phyloP scores from a whole-genome alignment of 2,888 invertebrate species.

The Phanerotoma sp. region DNA sequence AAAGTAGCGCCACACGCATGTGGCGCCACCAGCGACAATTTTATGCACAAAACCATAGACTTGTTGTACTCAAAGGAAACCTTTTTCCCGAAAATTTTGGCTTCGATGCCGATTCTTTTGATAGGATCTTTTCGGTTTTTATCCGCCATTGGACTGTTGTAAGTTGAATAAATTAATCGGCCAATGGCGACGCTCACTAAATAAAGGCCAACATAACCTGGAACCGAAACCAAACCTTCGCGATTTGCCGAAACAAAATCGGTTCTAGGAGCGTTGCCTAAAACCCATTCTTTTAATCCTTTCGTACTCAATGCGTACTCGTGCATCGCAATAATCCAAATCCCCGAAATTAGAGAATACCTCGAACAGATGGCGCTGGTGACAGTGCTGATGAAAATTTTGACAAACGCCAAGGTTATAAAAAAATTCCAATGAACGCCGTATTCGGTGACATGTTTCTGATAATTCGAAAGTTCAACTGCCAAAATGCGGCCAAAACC shows the following conservation, averaged over 20 bases:
- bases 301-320: constrained; percentile 64
- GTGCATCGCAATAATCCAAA: constrained; percentile 64
- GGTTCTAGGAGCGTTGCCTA: constrained; percentile 63
- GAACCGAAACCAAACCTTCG: constrained; percentile 84
- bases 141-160: constrained; percentile 28
- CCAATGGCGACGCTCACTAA: constrained; percentile 72
- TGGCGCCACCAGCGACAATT: constrained; percentile 44
- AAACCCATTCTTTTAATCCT: constrained; percentile 72
- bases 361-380: constrained; percentile 61
- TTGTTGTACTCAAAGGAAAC: constrained; percentile 39
- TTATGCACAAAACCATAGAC: constrained; percentile 44
- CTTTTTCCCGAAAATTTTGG: constrained; percentile 36
- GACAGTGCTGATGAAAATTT: constrained; percentile 69
- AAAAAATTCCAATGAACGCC: constrained; percentile 99
- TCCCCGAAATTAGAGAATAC: constrained; percentile 61
- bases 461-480: constrained; percentile 72
- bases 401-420: constrained; percentile 84
- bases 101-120: constrained; percentile 28
- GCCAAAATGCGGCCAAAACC: constrained; percentile 66
- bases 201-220: constrained; percentile 85
- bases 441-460: constrained; percentile 89
- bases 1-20: constrained; percentile 58
- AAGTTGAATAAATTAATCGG: constrained; percentile 57
- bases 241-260: constrained; percentile 78
- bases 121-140: constrained; percentile 9